Base-by-base conservation (phyloP, 2,888 invertebrate genomes). In the Maniola hyperantus region DNA sequence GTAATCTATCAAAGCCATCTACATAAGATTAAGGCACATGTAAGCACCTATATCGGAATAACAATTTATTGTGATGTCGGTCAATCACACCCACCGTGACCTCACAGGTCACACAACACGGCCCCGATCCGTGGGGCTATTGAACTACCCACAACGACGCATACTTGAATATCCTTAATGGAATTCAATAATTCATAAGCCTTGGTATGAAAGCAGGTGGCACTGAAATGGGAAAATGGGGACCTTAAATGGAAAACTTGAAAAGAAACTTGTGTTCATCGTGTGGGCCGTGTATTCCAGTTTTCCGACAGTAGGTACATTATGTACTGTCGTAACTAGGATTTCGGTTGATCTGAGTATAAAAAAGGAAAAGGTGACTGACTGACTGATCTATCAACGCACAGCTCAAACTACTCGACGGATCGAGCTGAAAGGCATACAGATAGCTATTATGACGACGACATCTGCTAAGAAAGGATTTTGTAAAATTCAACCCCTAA, bases 61-160 rank as follows among this genome's bases (percentile, higher is more conserved):
- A 50, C 33, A 48, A 36, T 50, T 61, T 13, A 61, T 51, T 18
- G 33, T 36, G 8, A 61, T 61, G 50, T 61, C 60, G 60, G 60
- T 61, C 60, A 50, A 50, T 61, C 60, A 51, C 50, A 61, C 39
- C 60, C 60, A 61, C 36, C 20, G 44, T n/a, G 48, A 48, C 50
- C 39, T 36, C 18, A 55, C 10, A 36, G 4, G 15, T n/a, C 15
- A 10, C 33, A 48, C 15, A 50, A 50, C 60, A 18, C 33, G 60
- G 60, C 60, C 48, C 36, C 60, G 36, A 48, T 39, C 39, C 18
- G 18, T 26, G 44, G n/a, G 60, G 60, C 60, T 50, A 48, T 60
- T 60, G 60, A 60, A 60, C 59, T 46, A 59, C 59, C 59, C 48
- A 59, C 58, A n/a, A 34, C 34, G 33, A 54, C 34, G 59, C 10